phyloP scores from a whole-genome alignment of 2,888 invertebrate species.

The Strigamia crassipes region DNA sequence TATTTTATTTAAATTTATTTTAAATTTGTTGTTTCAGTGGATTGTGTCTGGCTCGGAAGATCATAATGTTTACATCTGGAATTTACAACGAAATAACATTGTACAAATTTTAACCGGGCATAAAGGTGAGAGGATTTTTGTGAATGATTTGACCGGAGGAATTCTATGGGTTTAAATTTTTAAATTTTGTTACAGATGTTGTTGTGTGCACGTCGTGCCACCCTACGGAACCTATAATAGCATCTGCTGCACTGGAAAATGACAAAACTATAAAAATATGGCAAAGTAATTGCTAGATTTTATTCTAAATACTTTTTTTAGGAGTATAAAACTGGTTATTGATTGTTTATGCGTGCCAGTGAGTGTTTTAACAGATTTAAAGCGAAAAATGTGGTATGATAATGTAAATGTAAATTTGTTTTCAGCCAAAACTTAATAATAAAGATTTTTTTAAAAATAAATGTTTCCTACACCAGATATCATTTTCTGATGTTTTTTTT shows the following conservation, averaged over 20 bases:
- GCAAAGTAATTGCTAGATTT: constrained; percentile 75
- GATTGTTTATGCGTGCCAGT: too few species aligned
- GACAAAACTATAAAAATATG: constrained; percentile 99
- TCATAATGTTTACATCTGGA: constrained; percentile 98
- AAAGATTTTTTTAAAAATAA: too few species aligned
- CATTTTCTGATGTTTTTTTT: too few species aligned
- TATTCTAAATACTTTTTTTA: too few species aligned
- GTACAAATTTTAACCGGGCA: constrained; percentile 97
- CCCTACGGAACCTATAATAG: constrained; percentile 98
- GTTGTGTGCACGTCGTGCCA: constrained; percentile 98
- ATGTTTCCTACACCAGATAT: too few species aligned
- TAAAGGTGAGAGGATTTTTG: constrained; percentile 69
- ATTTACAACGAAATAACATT: constrained; percentile 83
- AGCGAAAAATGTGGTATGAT: too few species aligned
- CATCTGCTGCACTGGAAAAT: constrained; percentile 96
- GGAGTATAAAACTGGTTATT: too few species aligned
- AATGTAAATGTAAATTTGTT: too few species aligned
- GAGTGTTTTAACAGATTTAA: too few species aligned
- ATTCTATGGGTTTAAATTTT: constrained; percentile 5
- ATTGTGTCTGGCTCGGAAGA: constrained; percentile 99
- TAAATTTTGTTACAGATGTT: constrained; percentile 66
- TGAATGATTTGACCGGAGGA: background rate
- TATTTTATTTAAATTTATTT: constrained; percentile 36
- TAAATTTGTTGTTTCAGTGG: constrained; percentile 71
- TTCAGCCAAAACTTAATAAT: too few species aligned